Conservation (phyloP, 2,888 invertebrate genomes). For the Luffia ferchaultella region DNA sequence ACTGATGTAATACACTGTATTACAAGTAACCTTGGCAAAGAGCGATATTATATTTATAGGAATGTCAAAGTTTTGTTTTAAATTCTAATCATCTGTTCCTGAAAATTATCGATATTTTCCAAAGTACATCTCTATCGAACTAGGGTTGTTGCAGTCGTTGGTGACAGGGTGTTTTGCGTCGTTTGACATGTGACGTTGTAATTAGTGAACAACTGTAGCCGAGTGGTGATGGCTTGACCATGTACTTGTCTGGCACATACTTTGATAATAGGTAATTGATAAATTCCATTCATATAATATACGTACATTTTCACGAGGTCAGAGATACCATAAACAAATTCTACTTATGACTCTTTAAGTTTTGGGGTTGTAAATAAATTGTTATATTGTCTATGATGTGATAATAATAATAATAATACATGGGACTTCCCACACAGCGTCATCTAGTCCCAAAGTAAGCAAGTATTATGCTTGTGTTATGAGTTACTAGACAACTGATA, state of each 20-base stretch:
- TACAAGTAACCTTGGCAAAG: neutral
- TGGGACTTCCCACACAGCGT: too few relatives aligned
- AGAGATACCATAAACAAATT: too few relatives aligned
- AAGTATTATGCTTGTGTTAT: too few relatives aligned
- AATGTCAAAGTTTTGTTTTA: neutral
- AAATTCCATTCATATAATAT: too few relatives aligned
- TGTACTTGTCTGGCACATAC: conserved; percentile 17
- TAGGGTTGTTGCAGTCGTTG: neutral
- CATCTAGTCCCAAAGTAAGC: too few relatives aligned
- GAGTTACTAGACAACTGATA: too few relatives aligned
- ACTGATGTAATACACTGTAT: neutral
- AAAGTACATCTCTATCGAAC: neutral
- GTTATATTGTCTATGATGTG: too few relatives aligned
- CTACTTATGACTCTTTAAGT: too few relatives aligned
- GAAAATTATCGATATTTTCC: neutral
- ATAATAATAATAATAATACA: too few relatives aligned
- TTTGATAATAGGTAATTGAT: too few relatives aligned
- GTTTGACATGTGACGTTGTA: conserved; percentile 49
- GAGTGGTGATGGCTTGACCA: neutral
- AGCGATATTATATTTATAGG: neutral
- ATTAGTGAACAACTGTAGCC: conserved; percentile 34
- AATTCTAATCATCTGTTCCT: neutral
- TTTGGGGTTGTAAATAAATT: too few relatives aligned
- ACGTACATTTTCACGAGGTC: too few relatives aligned
- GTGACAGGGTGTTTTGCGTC: conserved; percentile 42